Percentiles rank a stretch among this genome's conserved stretches.
Conservation (phyloP, 1,140 invertebrate species). For the Elysia chlorotica region DNA sequence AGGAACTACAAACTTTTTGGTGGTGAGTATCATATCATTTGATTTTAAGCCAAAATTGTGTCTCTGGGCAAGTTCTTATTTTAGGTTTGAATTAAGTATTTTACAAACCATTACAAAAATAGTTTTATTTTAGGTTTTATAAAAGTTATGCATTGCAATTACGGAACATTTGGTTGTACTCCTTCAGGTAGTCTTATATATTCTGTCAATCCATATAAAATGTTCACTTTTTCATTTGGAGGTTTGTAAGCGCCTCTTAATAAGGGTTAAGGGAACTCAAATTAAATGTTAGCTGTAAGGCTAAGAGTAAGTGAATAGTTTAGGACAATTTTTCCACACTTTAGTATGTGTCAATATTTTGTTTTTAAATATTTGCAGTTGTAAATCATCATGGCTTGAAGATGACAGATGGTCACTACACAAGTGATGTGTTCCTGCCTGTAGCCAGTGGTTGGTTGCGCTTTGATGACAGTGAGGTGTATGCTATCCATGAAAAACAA, state of each 20-base stretch:
- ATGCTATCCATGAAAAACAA: neutral
- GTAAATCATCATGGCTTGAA: constrained; percentile 20
- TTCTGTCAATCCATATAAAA: too few species aligned
- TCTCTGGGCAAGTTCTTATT: neutral
- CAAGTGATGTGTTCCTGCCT: constrained; percentile 16
- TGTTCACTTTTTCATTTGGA: too few species aligned
- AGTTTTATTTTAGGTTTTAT: too few species aligned
- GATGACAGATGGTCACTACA: constrained; percentile 22
- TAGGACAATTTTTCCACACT: too few species aligned
- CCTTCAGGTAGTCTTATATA: too few species aligned
- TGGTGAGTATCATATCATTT: neutral
- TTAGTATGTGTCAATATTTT: neutral
- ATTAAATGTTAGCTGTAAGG: too few species aligned
- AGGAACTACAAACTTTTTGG: constrained; percentile 22
- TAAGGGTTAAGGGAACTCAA: too few species aligned
- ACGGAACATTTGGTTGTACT: too few species aligned
- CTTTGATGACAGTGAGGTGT: constrained; percentile 20
- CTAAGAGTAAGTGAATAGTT: too few species aligned
- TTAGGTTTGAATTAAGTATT: neutral
- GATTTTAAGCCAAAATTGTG: neutral
- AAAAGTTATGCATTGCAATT: too few species aligned
- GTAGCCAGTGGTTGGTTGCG: constrained; percentile 16
- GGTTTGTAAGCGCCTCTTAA: too few species aligned
- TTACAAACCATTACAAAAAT: neutral
- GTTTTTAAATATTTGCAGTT: constrained; percentile 3